Evolutionary conservation across 1,140 invertebrate species (phyloP), one percentile per base, ranked within the genome.

Genomic region (Copidosoma floridanum): DNA sequence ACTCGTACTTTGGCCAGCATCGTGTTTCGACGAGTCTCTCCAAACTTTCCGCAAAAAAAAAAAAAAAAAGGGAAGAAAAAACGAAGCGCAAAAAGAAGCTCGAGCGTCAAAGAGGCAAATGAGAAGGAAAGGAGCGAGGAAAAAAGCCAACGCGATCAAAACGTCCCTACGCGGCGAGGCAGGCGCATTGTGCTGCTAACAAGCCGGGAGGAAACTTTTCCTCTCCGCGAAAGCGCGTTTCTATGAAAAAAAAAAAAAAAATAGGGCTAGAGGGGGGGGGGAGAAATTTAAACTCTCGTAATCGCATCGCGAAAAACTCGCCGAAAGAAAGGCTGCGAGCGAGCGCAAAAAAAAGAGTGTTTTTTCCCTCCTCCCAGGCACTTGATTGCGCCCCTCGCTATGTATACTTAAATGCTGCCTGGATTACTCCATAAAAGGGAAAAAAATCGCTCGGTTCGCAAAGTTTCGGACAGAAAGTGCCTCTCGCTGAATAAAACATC

Each of bases 261-360:
- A n/a, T n/a, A n/a, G n/a, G n/a, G n/a, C n/a, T n/a, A n/a, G n/a
- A n/a, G n/a, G n/a, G n/a, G n/a, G n/a, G n/a, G n/a, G 20, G 32
- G 24, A 37, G 16, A 51, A 35, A 3, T 51, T 51, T 51, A 51
- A 51, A 51, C 32, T 51, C n/a, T 20, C 48, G 24, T 51, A 51
- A 51, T 51, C 48, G 48, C 48, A 51, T 51, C 48, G 48, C 4
- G 32, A 51, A 51, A 29, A n/a, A n/a, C n/a, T 51, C 48, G 48
- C 6, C 16, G 24, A 8, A 1, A 6, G 20, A 51, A n/a, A n/a
- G n/a, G 48, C 32, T 51, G 32, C 32, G 16, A n/a, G 46, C 46
- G 32, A 29, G 38, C 35, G 35, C 11, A 51, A 51, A 51, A 32
- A 51, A 38, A 23, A 0, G 16, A n/a, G n/a, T n/a, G n/a, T n/a